Conservation (phyloP, 2,888 invertebrate species). For the Ischnura elegans region DNA sequence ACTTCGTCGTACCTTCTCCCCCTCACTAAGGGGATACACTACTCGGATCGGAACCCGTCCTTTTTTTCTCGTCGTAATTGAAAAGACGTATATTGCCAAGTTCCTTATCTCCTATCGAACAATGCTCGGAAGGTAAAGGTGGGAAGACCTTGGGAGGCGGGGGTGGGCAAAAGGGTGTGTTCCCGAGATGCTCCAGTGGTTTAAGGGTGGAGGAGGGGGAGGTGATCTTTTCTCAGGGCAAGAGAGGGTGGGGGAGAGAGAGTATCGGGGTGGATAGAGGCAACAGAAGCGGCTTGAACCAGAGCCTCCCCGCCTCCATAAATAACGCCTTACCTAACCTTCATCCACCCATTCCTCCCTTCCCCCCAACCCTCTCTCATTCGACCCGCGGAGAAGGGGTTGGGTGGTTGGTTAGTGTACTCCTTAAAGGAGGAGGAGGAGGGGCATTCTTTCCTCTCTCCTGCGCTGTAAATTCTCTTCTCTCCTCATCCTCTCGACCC, state of each 20-base stretch:
- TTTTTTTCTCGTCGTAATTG: slow-evolving; percentile 51
- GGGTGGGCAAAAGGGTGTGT: slow-evolving; percentile 39
- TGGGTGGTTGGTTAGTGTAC: slow-evolving; percentile 34
- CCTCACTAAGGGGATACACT: no score
- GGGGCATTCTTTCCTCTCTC: slow-evolving; percentile 54
- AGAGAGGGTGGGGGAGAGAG: neutral
- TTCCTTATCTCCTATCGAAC: slow-evolving; percentile 65
- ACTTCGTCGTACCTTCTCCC: no score
- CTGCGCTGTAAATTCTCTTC: slow-evolving; percentile 39
- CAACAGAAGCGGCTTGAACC: slow-evolving; percentile 34
- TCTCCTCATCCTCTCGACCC: neutral
- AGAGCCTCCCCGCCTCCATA: slow-evolving; percentile 42
- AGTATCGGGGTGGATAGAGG: neutral
- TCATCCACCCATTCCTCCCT: neutral
- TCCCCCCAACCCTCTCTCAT: neutral
- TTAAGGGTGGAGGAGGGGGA: slow-evolving; percentile 23
- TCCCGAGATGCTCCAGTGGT: neutral
- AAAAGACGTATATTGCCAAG: slow-evolving; percentile 66
- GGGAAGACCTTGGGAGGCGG: neutral
- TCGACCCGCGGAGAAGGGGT: neutral
- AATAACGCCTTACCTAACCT: slow-evolving; percentile 50
- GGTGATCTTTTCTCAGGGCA: slow-evolving; percentile 18
- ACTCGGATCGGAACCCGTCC: no score
- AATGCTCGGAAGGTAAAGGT: slow-evolving; percentile 26
- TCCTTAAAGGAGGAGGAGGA: slow-evolving; percentile 60